Base-by-base conservation (phyloP, 2,888 invertebrate species). In the Megaustenia siamemsis region DNA sequence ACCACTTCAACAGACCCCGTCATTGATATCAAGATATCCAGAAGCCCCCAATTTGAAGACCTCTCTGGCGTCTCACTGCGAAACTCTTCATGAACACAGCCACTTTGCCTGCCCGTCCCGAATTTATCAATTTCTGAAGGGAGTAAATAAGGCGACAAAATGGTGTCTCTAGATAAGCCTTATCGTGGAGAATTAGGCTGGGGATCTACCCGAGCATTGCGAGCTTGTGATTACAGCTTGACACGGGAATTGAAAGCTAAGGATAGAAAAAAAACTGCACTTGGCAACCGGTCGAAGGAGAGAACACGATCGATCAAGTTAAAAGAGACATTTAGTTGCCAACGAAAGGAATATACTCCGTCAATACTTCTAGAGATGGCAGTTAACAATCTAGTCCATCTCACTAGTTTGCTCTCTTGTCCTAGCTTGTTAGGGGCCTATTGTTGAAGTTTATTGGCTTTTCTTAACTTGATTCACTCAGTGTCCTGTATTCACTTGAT, bases 81-180 rank as follows among this genome's bases (percentile, higher is more conserved):
- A n/a, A 24, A 28, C 28, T 15, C 49, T 35, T 73, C 28, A n/a
- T 1, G 45, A 49, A 5, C 24, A 49, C 28, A 35, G 18, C 53
- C 45, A 71, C 35, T 45, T 73, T 32, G 45, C 38, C 38, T 1
- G 49, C 10, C 21, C 73, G 12, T 49, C 28, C 73, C 28, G 49
- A 49, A 45, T 32, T 32, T 49, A 45, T 49, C 32, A 18, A 5
- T 49, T 45, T 73, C 32, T 45, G 60, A 45, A n/a, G 53, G 75
- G 80, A 68, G 75, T 60, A 79, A 45, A 84, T 28, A 66, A 84
- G 35, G 28, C 43, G 53, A 49, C 75, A 43, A 28, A 56, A 68
- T 76, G 45, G 63, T 78, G 69, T 49, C 60, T 66, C 21, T 28
- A 73, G 75, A 80, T 81, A 80, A 76, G 76, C 66, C 81, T 49